A percentile compares a stretch with the other conserved stretches of the same genome.
These are phyloP conservation scores for Stegostoma tigrinum DNA, from an alignment of 2,113 vertebrate genomes.

Conservation along the genomic window DNA sequence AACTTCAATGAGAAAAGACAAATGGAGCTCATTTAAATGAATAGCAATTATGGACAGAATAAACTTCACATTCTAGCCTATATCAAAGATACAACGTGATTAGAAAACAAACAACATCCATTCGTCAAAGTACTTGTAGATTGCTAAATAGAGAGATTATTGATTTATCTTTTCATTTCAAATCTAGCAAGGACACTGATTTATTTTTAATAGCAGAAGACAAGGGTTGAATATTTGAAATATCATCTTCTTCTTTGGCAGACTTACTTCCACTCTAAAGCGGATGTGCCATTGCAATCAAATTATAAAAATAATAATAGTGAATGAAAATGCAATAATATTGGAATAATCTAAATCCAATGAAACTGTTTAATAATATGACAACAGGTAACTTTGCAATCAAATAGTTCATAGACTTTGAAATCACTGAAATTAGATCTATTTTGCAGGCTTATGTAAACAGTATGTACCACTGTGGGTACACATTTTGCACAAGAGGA, in stretches of 20 bases:
- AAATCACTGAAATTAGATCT: neutral
- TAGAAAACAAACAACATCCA: no score
- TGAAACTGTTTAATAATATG: neutral
- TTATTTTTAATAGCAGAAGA: neutral
- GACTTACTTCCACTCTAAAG: no score
- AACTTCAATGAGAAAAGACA: constrained; percentile 30
- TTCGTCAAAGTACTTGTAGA: neutral
- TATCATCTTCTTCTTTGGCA: no score
- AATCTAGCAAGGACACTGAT: neutral
- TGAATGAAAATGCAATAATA: neutral
- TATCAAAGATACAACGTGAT: constrained; percentile 33
- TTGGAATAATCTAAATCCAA: neutral
- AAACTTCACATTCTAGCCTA: constrained; percentile 10
- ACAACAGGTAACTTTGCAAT: neutral
- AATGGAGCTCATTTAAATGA: constrained; percentile 41
- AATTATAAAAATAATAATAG: neutral
- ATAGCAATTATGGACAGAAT: constrained; percentile 43
- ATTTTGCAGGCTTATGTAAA: no score
- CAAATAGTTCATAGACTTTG: neutral
- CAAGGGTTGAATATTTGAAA: neutral
- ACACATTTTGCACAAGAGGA: neutral
- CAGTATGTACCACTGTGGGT: neutral
- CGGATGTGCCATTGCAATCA: neutral
- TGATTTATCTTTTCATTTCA: neutral
- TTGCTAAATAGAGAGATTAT: neutral